Evolutionary conservation across 2,797 vertebrate species (phyloP).

Genomic region (Odontamblyopus rebecca): DNA sequence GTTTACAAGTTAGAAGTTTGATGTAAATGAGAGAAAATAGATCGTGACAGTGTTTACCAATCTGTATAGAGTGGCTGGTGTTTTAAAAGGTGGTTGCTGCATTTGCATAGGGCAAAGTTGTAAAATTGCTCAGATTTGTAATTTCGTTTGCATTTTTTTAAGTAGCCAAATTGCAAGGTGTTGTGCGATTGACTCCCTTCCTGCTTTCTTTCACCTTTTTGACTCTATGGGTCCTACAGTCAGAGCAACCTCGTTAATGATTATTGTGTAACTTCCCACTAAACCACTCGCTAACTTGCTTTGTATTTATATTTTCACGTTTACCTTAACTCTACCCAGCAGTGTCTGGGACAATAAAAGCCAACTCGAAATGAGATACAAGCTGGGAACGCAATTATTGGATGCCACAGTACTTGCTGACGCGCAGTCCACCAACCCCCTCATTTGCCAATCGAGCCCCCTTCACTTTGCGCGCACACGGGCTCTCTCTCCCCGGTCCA

Average conservation of each 20-base stretch:
- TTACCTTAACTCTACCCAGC: conserved; percentile 11
- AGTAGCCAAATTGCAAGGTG: too few relatives aligned
- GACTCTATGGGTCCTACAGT: background rate
- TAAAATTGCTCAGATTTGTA: too few relatives aligned
- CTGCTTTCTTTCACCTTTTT: too few relatives aligned
- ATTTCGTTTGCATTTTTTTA: too few relatives aligned
- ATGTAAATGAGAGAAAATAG: background rate
- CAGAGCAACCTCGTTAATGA: background rate
- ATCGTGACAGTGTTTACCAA: too few relatives aligned
- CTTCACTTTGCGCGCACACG: conserved; percentile 46
- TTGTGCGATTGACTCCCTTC: too few relatives aligned
- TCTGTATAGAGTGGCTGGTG: too few relatives aligned
- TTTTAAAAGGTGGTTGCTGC: too few relatives aligned
- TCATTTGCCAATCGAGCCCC: conserved; percentile 56
- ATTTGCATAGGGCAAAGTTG: too few relatives aligned
- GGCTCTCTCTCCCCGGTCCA: conserved; percentile 22
- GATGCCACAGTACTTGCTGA: conserved; percentile 50
- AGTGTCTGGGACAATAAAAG: background rate
- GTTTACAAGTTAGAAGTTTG: background rate
- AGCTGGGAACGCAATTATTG: conserved; percentile 16
- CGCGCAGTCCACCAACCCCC: conserved; percentile 48
- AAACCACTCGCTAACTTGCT: background rate
- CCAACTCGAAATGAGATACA: conserved; percentile 14
- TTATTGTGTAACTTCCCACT: background rate
- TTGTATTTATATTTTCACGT: conserved; percentile 3